A percentile compares a stretch with the other conserved stretches of the same genome.
Conservation (phyloP, 2,797 vertebrate species). For the Chiloscyllium punctatum region DNA sequence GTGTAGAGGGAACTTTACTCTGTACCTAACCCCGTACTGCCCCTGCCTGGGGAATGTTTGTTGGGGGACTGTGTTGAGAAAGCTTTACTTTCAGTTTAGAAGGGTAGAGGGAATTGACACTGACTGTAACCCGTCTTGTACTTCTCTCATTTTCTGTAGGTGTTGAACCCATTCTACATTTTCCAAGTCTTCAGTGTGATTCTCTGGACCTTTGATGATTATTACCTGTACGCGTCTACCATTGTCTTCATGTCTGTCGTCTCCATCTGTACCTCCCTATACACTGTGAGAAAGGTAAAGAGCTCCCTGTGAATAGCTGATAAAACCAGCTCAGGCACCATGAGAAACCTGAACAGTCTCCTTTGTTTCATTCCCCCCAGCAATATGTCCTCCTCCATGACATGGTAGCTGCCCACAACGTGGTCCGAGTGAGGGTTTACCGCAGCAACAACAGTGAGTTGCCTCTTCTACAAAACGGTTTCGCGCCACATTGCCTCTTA, state of each 20-base stretch:
- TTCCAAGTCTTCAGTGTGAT: constrained; percentile 47
- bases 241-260: constrained; percentile 46
- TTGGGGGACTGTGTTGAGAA: no score
- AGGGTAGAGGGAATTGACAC: no score
- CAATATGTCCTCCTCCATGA: constrained; percentile 46
- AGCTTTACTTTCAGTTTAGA: no score
- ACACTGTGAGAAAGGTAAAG: constrained; percentile 44
- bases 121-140: no score
- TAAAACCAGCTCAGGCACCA: not conserved
- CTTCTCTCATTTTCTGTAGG: constrained; percentile 37
- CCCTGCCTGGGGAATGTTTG: no score
- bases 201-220: constrained; percentile 45
- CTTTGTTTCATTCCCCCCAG: constrained; percentile 35
- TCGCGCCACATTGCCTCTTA: not conserved
- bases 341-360: not conserved
- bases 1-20: no score
- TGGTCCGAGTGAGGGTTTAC: constrained; percentile 42
- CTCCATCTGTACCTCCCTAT: constrained; percentile 44
- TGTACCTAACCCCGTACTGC: no score
- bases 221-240: constrained; percentile 44
- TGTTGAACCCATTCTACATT: constrained; percentile 46
- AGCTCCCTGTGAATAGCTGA: not conserved
- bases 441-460: constrained; percentile 40
- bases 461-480: no score
- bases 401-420: constrained; percentile 45